Evolutionary conservation across 2,797 vertebrate genomes (phyloP).

Genomic region (Myripristis murdjan): DNA sequence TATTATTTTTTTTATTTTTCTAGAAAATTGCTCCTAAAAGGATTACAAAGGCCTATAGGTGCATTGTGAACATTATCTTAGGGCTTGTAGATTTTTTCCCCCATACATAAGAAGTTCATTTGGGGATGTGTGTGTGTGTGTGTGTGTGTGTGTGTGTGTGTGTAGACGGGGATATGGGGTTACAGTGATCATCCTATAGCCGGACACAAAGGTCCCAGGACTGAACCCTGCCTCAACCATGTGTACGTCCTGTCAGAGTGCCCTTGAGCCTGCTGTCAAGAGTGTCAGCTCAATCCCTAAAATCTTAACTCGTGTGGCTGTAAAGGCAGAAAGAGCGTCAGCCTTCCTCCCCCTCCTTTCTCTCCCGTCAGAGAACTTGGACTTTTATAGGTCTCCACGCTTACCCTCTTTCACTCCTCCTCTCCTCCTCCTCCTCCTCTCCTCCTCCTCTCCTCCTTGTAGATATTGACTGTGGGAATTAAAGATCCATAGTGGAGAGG

Average conservation of each 20-base stretch:
- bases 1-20: too few relatives aligned
- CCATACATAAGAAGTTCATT: too few relatives aligned
- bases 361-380: slow-evolving; percentile 20
- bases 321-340: too few relatives aligned
- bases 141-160: too few relatives aligned
- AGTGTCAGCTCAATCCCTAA: background rate
- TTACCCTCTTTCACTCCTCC: background rate
- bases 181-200: too few relatives aligned
- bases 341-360: background rate
- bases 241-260: background rate
- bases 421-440: slow-evolving; percentile 2
- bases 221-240: slow-evolving; percentile 13
- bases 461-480: slow-evolving; percentile 43
- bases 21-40: too few relatives aligned
- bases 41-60: too few relatives aligned
- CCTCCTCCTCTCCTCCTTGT: slow-evolving; percentile 2
- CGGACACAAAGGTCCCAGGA: slow-evolving; percentile 59
- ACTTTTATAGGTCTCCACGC: slow-evolving; percentile 2
- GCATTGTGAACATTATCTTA: too few relatives aligned
- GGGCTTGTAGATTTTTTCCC: too few relatives aligned
- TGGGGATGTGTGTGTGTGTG: too few relatives aligned
- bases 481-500: slow-evolving; percentile 32
- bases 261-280: background rate
- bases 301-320: too few relatives aligned
- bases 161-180: too few relatives aligned